phyloP scores from a whole-genome alignment of 2,888 invertebrate genomes.

The Tineola bisselliella region DNA sequence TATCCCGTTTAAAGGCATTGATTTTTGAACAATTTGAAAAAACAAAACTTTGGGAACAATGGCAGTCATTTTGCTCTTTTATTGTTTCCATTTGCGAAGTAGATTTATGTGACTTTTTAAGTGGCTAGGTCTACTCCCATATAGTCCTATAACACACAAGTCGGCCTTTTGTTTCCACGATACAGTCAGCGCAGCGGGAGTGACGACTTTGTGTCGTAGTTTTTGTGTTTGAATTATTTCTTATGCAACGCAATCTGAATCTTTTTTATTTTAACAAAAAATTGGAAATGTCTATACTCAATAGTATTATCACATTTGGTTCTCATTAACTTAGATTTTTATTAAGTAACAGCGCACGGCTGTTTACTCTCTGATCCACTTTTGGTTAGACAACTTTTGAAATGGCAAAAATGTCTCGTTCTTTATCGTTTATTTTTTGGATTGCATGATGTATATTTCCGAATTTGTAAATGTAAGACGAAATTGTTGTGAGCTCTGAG shows the following conservation, averaged over 20 bases:
- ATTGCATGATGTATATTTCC: neutral
- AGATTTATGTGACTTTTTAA: constrained; percentile 60
- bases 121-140: constrained; percentile 36
- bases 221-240: constrained; percentile 60
- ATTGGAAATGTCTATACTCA: neutral
- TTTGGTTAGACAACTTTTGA: neutral
- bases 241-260: constrained; percentile 6
- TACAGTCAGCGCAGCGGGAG: constrained; percentile 35
- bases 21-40: neutral
- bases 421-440: neutral
- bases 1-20: neutral
- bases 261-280: neutral
- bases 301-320: constrained; percentile 6
- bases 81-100: constrained; percentile 41
- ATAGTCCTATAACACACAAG: neutral
- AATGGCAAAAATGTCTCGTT: neutral
- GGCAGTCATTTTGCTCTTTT: constrained; percentile 14
- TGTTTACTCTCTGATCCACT: neutral
- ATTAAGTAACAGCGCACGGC: neutral
- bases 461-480: neutral
- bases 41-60: constrained; percentile 2
- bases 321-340: neutral
- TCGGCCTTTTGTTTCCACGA: constrained; percentile 5
- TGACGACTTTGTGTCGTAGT: constrained; percentile 40
- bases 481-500: neutral